Conservation (phyloP, 2,113 vertebrate genomes). For the Pseudonaja textilis region DNA sequence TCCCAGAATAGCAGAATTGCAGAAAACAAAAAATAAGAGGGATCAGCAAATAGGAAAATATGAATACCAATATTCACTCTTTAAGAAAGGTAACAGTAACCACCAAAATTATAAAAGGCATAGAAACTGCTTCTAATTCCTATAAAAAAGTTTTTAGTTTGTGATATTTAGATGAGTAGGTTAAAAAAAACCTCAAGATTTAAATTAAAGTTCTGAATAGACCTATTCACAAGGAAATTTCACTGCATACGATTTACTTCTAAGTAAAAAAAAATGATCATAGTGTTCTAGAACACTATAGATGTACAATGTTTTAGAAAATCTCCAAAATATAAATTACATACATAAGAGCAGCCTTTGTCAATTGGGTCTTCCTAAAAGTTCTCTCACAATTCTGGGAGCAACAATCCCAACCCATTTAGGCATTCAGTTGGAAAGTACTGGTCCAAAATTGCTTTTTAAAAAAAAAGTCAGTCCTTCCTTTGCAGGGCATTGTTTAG, state of each 20-base stretch:
- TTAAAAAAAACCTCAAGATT: not conserved
- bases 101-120: not conserved
- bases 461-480: not conserved
- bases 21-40: not conserved
- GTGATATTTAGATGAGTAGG: not conserved
- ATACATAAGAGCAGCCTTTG: not conserved
- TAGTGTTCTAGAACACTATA: not conserved
- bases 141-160: not conserved
- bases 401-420: not conserved
- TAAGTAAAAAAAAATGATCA: not conserved
- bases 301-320: not conserved
- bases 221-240: not conserved
- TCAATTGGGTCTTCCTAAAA: not conserved
- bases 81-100: not conserved
- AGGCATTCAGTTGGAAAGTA: not conserved
- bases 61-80: not conserved
- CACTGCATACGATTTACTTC: not conserved
- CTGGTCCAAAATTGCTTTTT: not conserved
- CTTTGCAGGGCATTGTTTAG: not conserved
- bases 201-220: not conserved
- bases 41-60: not conserved
- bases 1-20: not conserved
- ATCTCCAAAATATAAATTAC: not conserved
- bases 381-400: not conserved
- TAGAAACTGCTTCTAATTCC: not conserved